Evolutionary conservation across 1,140 invertebrate species (phyloP).

Genomic region (Tribolium madens): DNA sequence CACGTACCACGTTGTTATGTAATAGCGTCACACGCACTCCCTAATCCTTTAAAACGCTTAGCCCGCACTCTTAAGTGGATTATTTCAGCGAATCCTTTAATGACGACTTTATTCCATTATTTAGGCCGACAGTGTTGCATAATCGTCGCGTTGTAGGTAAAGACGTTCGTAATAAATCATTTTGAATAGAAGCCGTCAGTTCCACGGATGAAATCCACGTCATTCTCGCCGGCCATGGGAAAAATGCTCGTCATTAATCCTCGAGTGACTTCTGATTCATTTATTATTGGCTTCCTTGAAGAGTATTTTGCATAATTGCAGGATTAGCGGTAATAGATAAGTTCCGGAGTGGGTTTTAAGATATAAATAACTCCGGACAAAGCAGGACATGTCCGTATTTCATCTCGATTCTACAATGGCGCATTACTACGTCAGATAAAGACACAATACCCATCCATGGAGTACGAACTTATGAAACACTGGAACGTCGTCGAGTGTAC

Average conservation of each 20-base stretch:
- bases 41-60: constrained; percentile 28
- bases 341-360: neutral
- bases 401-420: constrained; percentile 35
- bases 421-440: constrained; percentile 40
- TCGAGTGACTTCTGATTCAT: constrained; percentile 34
- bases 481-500: constrained; percentile 31
- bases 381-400: constrained; percentile 23
- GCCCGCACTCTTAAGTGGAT: constrained; percentile 29
- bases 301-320: neutral
- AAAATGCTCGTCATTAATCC: constrained; percentile 61
- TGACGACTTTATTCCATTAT: constrained; percentile 37
- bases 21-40: constrained; percentile 15
- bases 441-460: constrained; percentile 25
- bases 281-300: neutral
- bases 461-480: constrained; percentile 37
- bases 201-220: constrained; percentile 39
- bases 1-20: constrained; percentile 10
- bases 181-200: constrained; percentile 5
- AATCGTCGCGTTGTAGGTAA: constrained; percentile 16
- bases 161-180: constrained; percentile 18
- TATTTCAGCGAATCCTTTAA: constrained; percentile 21
- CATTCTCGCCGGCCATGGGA: constrained; percentile 55
- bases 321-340: neutral
- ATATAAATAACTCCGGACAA: constrained; percentile 25
- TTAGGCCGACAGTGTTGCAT: constrained; percentile 19